Evolutionary conservation across 2,888 invertebrate genomes (phyloP).

Genomic region (Lathronympha strigana): DNA sequence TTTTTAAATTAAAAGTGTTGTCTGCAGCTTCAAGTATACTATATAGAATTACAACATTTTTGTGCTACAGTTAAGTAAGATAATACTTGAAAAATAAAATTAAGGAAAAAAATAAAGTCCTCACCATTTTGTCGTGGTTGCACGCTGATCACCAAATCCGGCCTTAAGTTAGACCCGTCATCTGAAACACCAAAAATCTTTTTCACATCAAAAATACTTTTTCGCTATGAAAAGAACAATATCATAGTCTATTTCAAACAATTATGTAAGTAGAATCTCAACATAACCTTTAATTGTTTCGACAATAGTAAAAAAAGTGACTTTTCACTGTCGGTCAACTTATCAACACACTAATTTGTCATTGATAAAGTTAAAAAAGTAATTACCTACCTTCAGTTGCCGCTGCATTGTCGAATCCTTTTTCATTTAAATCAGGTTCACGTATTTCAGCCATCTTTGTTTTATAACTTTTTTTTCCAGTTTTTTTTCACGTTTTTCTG

Average conservation of each 20-base stretch:
- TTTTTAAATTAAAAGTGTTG: no score
- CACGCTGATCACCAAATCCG: slow-evolving; percentile 72
- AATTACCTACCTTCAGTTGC: slow-evolving; percentile 62
- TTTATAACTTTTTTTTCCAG: slow-evolving; percentile 21
- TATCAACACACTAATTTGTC: slow-evolving; percentile 3
- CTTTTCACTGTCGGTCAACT: not conserved
- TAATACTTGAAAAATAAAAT: no score
- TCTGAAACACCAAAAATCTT: slow-evolving; percentile 53
- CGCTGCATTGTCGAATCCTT: slow-evolving; percentile 62
- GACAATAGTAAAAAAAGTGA: no score
- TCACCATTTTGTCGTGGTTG: slow-evolving; percentile 68
- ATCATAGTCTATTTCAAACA: no score
- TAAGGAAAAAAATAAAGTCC: slow-evolving; percentile 39
- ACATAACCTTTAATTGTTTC: no score
- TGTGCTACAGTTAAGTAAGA: no score
- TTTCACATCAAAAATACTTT: not conserved
- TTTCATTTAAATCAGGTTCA: slow-evolving; percentile 40
- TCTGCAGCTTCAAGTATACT: no score
- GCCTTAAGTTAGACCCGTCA: slow-evolving; percentile 58
- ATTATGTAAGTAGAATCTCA: no score
- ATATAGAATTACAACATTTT: no score
- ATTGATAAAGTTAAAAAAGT: slow-evolving; percentile 24
- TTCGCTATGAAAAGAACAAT: no score
- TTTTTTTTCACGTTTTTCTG: not conserved
- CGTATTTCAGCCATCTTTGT: slow-evolving; percentile 45